A percentile compares a stretch with the other conserved stretches of the same genome.
Conservation (phyloP, 2,888 invertebrate genomes). For the Ormyrus rosae region DNA sequence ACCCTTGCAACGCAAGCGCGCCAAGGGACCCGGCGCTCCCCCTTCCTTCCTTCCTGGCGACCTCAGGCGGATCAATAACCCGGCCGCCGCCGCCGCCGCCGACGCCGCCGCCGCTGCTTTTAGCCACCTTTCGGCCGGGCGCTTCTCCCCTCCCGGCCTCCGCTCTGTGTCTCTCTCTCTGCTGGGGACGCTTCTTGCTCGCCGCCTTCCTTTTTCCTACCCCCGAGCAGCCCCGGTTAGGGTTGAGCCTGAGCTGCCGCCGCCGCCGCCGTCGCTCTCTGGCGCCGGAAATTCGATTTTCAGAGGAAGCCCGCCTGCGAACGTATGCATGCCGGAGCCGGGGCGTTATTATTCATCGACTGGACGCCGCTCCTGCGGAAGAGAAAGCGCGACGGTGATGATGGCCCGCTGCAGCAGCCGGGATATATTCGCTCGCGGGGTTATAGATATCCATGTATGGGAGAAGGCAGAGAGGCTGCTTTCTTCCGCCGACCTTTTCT, state of each 20-base stretch:
- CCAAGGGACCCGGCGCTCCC: slow-evolving; percentile 24
- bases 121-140: slow-evolving; percentile 27
- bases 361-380: slow-evolving; percentile 25
- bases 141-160: neutral
- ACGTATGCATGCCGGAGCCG: slow-evolving; percentile 25
- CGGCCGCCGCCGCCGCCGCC: slow-evolving; percentile 5
- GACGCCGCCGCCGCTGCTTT: slow-evolving; percentile 25
- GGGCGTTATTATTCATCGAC: slow-evolving; percentile 52
- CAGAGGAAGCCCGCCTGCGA: slow-evolving; percentile 33
- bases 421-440: neutral
- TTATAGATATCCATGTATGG: neutral
- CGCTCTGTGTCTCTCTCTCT: slow-evolving; percentile 1
- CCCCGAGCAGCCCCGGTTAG: slow-evolving; percentile 8
- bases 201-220: slow-evolving; percentile 29
- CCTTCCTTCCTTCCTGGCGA: slow-evolving; percentile 50
- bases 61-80: slow-evolving; percentile 57
- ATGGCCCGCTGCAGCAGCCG: no score
- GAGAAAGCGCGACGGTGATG: slow-evolving; percentile 6
- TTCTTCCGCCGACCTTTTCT: slow-evolving; percentile 27
- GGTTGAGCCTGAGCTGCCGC: neutral
- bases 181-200: neutral
- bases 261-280: neutral
- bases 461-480: neutral
- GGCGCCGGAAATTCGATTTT: slow-evolving; percentile 57
- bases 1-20: slow-evolving; percentile 60